These are phyloP conservation scores for Exephanes ischioxanthus DNA, from an alignment of 2,888 invertebrate species.

Conservation along the genomic window DNA sequence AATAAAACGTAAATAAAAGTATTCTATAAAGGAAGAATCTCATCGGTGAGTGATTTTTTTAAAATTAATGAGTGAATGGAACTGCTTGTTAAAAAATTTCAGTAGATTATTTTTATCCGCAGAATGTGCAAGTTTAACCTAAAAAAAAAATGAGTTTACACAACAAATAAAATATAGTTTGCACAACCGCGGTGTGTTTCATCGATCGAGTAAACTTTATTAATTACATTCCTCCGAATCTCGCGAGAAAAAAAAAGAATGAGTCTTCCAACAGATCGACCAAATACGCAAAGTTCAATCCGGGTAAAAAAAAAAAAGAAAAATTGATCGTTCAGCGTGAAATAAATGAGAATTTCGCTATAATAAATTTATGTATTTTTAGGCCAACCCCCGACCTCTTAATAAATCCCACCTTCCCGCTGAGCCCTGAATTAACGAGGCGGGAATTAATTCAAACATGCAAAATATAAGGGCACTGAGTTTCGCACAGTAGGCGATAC, in stretches of 20 bases:
- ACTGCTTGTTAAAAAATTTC: no score
- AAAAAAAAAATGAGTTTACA: no score
- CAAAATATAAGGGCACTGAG: conserved; percentile 2
- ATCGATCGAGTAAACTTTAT: no score
- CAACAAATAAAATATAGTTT: no score
- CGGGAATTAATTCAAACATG: not conserved
- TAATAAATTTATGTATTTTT: not conserved
- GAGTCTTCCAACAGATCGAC: not conserved
- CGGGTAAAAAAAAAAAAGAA: no score
- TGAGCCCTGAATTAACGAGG: conserved; percentile 9
- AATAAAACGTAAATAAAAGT: no score
- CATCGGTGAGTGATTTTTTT: not conserved
- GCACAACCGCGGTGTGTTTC: no score
- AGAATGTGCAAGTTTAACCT: no score
- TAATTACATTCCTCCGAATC: no score
- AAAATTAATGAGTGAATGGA: no score
- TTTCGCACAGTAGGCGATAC: not conserved
- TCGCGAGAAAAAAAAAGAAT: no score
- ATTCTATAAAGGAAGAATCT: not conserved
- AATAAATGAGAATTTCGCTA: not conserved
- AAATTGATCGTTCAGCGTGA: not conserved
- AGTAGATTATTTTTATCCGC: no score
- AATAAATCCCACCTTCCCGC: conserved; percentile 6
- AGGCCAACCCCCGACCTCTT: not conserved
- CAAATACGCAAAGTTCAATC: not conserved